phyloP scores from a whole-genome alignment of 2,888 invertebrate species.

The Drosophila falleni region DNA sequence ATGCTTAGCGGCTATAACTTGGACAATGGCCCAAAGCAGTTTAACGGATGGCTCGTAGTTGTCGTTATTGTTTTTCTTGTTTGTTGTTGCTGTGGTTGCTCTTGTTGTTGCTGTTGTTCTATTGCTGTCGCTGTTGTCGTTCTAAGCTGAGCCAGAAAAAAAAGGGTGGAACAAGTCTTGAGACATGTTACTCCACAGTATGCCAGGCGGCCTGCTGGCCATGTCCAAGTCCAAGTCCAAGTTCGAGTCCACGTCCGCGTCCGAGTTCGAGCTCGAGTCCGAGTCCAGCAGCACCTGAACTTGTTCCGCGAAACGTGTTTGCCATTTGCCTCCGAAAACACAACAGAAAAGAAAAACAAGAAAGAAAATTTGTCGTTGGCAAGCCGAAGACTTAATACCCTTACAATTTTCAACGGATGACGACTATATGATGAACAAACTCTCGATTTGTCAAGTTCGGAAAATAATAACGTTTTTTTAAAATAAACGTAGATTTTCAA shows the following conservation, averaged over 20 bases:
- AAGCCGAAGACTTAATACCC: not conserved
- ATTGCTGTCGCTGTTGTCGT: slow-evolving; percentile 31
- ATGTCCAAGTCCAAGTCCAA: slow-evolving; percentile 37
- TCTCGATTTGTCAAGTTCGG: no score
- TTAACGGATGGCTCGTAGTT: slow-evolving; percentile 63
- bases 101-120: slow-evolving; percentile 24
- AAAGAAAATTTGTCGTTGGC: slow-evolving; percentile 14
- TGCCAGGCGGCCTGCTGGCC: slow-evolving; percentile 44
- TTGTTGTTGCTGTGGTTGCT: slow-evolving; percentile 17
- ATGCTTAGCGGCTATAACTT: slow-evolving; percentile 69
- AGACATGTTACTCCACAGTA: slow-evolving; percentile 74
- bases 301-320: slow-evolving; percentile 78
- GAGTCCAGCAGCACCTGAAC: slow-evolving; percentile 66
- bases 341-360: slow-evolving; percentile 32
- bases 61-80: slow-evolving; percentile 32
- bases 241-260: slow-evolving; percentile 23
- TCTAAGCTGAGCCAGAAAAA: slow-evolving; percentile 46
- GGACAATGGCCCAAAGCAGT: slow-evolving; percentile 77
- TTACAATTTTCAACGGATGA: no score
- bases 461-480: no score
- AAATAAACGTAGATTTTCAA: no score
- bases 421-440: no score
- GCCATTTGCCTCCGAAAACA: slow-evolving; percentile 65
- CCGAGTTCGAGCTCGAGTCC: slow-evolving; percentile 21
- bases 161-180: slow-evolving; percentile 77